Conservation (phyloP, 2,797 vertebrate species). For the Salarias fasciatus region DNA sequence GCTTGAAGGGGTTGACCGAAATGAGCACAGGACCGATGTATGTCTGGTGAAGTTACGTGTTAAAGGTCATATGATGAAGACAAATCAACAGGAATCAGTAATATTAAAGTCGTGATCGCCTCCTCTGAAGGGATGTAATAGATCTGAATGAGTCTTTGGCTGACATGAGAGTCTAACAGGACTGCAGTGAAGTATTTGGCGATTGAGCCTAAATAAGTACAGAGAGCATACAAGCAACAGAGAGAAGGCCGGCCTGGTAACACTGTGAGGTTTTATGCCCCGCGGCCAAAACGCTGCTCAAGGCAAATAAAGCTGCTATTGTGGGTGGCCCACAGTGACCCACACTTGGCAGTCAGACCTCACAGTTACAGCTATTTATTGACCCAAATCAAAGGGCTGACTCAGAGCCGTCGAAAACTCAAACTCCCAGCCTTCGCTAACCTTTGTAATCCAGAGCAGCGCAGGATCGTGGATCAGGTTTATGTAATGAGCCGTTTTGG, state of each 20-base stretch:
- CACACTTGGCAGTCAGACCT: conserved; percentile 77
- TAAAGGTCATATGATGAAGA: conserved; percentile 75
- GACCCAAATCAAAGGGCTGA: conserved; percentile 78
- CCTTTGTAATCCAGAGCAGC: conserved; percentile 56
- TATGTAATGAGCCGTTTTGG: conserved; percentile 55
- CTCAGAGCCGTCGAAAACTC: conserved; percentile 60
- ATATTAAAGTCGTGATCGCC: background rate
- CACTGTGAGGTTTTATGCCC: conserved; percentile 68
- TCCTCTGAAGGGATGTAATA: conserved; percentile 2
- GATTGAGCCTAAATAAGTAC: conserved; percentile 59
- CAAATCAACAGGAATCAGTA: conserved; percentile 4
- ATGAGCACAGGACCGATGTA: conserved; percentile 98
- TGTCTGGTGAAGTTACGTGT: conserved; percentile 84
- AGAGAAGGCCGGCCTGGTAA: conserved; percentile 57
- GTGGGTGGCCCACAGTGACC: conserved; percentile 80
- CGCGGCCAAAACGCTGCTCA: conserved; percentile 61
- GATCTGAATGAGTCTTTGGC: conserved; percentile 28
- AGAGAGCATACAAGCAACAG: conserved; percentile 61
- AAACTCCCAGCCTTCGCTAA: conserved; percentile 66
- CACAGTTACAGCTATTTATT: conserved; percentile 74
- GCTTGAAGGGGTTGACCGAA: conserved; percentile 98
- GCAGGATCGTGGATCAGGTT: conserved; percentile 50
- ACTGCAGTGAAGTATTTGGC: conserved; percentile 39
- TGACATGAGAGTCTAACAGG: conserved; percentile 15
- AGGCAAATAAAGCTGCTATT: conserved; percentile 85